Percentiles rank a stretch among this genome's conserved stretches.
Evolutionary conservation across 2,888 invertebrate genomes (phyloP).

Genomic region (Ectobius pallidus): DNA sequence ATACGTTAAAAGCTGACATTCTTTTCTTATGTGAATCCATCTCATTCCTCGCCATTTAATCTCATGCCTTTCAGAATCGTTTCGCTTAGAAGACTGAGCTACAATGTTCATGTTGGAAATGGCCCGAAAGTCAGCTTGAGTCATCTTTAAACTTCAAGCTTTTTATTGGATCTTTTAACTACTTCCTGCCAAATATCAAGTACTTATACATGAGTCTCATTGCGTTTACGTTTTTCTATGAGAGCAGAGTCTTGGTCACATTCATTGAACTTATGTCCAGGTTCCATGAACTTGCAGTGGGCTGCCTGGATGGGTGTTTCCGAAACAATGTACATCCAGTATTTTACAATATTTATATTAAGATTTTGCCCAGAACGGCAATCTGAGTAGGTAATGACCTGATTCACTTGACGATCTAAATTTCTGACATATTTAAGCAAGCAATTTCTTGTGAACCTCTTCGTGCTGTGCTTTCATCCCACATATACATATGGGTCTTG

Average conservation of each 20-base stretch:
- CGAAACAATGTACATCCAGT: slow-evolving; percentile 17
- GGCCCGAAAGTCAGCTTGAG: neutral
- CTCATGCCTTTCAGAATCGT: neutral
- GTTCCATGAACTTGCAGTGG: neutral
- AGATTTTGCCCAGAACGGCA: slow-evolving; percentile 18
- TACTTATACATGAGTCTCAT: slow-evolving; percentile 1
- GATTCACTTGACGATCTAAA: slow-evolving; percentile 10
- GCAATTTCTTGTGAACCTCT: slow-evolving; percentile 20
- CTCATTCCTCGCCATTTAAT: slow-evolving; percentile 7
- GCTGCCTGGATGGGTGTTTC: neutral
- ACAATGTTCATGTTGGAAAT: slow-evolving; percentile 4
- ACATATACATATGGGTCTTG: slow-evolving; percentile 23
- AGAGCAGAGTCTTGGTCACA: neutral
- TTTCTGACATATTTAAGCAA: neutral
- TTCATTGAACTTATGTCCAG: too few relatives aligned
- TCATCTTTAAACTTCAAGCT: neutral
- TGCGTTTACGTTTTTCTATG: slow-evolving; percentile 17
- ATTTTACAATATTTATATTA: slow-evolving; percentile 13
- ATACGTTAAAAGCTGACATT: neutral
- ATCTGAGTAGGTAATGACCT: slow-evolving; percentile 1
- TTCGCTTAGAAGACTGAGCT: neutral
- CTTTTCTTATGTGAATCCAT: neutral
- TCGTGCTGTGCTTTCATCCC: slow-evolving; percentile 17
- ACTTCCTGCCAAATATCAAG: neutral
- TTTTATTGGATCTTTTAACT: slow-evolving; percentile 6